Percentiles rank a stretch among this genome's conserved stretches.
These are phyloP conservation scores for Apis laboriosa DNA, from an alignment of 1,140 invertebrate genomes.

Conservation along the genomic window DNA sequence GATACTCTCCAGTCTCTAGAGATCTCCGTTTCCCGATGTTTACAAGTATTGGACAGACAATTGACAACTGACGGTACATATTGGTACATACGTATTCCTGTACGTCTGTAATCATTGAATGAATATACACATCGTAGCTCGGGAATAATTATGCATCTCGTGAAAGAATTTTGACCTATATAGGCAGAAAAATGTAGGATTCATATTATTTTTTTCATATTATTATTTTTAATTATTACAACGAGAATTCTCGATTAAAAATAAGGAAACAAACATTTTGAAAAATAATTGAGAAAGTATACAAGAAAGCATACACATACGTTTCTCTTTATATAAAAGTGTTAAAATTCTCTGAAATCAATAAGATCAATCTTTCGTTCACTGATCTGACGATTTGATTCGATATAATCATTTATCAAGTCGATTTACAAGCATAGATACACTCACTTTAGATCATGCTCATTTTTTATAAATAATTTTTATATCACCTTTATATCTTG, in stretches of 20 bases:
- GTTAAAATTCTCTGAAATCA: neutral
- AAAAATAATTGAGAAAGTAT: no score
- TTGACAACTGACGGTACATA: slow-evolving; percentile 13
- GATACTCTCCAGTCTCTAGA: neutral
- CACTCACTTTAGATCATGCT: neutral
- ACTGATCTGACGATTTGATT: neutral
- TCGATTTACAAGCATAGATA: neutral
- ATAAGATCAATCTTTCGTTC: neutral
- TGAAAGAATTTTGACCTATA: neutral
- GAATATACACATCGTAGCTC: neutral
- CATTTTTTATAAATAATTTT: neutral
- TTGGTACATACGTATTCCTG: neutral
- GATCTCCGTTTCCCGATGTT: slow-evolving; percentile 8
- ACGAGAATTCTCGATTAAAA: no score
- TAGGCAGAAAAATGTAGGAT: neutral
- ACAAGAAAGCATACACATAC: no score
- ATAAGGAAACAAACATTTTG: no score
- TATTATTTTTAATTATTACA: no score
- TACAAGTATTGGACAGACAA: slow-evolving; percentile 25
- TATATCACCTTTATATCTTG: no score
- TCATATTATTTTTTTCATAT: no score
- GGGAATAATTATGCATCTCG: neutral
- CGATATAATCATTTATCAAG: neutral
- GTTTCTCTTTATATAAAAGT: neutral
- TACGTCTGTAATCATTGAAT: neutral